Conservation (phyloP, 2,888 invertebrate species). For the Abscondita cerata region DNA sequence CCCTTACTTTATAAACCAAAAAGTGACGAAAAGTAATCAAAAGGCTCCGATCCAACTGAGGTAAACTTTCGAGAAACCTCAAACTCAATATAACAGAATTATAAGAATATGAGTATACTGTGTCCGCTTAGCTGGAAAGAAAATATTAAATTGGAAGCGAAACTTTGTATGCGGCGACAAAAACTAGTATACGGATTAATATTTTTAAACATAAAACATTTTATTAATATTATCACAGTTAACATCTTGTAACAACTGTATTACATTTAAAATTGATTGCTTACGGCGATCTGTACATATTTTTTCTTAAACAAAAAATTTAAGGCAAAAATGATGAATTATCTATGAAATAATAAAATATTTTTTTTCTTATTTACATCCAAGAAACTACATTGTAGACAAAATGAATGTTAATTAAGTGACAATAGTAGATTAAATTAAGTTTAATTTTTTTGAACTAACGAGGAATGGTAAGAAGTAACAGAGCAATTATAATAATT, state of each 20-base stretch:
- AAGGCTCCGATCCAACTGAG: slow-evolving; percentile 21
- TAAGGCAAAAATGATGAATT: background rate
- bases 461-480: no score
- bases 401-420: no score
- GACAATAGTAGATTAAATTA: no score
- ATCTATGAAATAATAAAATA: no score
- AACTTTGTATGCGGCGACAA: background rate
- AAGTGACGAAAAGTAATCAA: slow-evolving; percentile 30
- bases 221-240: slow-evolving; percentile 37
- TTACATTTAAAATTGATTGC: slow-evolving; percentile 34
- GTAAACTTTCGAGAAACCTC: slow-evolving; percentile 21
- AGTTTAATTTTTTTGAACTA: no score
- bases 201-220: slow-evolving; percentile 32
- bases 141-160: slow-evolving; percentile 7
- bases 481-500: no score
- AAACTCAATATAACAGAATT: slow-evolving; percentile 30
- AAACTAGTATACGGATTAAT: slow-evolving; percentile 8
- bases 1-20: slow-evolving; percentile 26
- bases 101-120: slow-evolving; percentile 21
- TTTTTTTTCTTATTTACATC: no score
- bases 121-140: slow-evolving; percentile 12
- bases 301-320: background rate
- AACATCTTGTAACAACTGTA: slow-evolving; percentile 36
- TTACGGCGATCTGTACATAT: slow-evolving; percentile 30
- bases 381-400: no score